These are phyloP conservation scores for Pentalonia nigronervosa DNA, from an alignment of 1,140 invertebrate genomes.

Conservation along the genomic window DNA sequence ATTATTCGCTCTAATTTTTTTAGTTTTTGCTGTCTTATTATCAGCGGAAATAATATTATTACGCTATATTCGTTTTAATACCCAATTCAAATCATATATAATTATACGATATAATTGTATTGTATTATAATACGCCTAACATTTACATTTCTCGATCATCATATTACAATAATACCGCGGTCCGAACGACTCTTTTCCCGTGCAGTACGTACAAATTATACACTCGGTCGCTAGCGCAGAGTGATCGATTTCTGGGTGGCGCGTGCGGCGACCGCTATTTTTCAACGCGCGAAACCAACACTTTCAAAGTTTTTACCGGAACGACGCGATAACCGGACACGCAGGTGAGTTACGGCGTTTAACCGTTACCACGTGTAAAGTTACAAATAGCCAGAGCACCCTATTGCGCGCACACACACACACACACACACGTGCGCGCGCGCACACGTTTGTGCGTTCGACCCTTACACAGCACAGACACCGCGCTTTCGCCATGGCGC, in stretches of 20 bases:
- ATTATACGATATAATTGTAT: no score
- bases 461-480: not conserved
- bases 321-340: conserved; percentile 50
- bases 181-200: not conserved
- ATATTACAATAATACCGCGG: not conserved
- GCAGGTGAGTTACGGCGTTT: conserved; percentile 44
- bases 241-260: conserved; percentile 37
- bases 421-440: not conserved
- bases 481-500: not conserved
- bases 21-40: not conserved
- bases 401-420: not conserved
- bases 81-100: no score
- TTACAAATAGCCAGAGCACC: conserved; percentile 48
- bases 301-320: conserved; percentile 52
- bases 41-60: not conserved
- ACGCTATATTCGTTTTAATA: no score
- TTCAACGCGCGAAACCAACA: conserved; percentile 28
- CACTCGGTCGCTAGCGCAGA: not conserved
- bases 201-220: not conserved
- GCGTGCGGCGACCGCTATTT: conserved; percentile 12
- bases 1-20: not conserved
- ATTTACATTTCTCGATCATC: not conserved
- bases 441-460: not conserved
- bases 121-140: not conserved
- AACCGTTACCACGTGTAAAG: conserved; percentile 45